These are phyloP conservation scores for Trachelipus rathkii DNA, from an alignment of 1,140 invertebrate species.

Conservation along the genomic window DNA sequence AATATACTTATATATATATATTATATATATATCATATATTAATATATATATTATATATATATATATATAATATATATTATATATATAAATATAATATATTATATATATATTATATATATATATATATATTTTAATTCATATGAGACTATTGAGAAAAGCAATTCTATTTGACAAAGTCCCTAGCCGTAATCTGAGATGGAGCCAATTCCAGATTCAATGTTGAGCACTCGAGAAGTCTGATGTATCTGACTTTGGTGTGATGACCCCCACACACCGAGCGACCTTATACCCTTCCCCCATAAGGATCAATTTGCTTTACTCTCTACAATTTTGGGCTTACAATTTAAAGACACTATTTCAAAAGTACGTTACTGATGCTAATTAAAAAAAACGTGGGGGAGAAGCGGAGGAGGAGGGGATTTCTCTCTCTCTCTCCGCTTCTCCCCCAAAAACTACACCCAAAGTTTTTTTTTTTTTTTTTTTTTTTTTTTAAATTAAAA, in stretches of 20 bases:
- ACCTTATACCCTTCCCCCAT: neutral
- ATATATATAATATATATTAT: too few species aligned
- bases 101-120: too few species aligned
- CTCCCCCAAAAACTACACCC: too few species aligned
- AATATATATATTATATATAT: too few species aligned
- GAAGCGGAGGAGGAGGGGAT: neutral
- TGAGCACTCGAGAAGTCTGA: neutral
- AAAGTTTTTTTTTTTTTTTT: too few species aligned
- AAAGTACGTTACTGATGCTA: conserved; percentile 10
- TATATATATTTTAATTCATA: neutral
- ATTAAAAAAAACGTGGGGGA: too few species aligned
- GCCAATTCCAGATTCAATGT: conserved; percentile 6
- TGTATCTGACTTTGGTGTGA: neutral
- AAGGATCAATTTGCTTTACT: neutral
- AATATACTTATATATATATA: too few species aligned
- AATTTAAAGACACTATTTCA: conserved; percentile 2
- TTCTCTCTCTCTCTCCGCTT: neutral
- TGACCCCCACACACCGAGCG: neutral
- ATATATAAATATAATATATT: too few species aligned
- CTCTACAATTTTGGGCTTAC: neutral
- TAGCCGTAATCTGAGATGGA: conserved; percentile 1
- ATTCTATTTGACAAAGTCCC: conserved; percentile 7
- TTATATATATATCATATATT: too few species aligned
- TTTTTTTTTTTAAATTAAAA: too few species aligned
- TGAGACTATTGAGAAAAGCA: neutral